Evolutionary conservation across 1,140 invertebrate genomes (phyloP), one percentile per base, ranked within the genome.

Genomic region (Yoshiicerus persimilis): DNA sequence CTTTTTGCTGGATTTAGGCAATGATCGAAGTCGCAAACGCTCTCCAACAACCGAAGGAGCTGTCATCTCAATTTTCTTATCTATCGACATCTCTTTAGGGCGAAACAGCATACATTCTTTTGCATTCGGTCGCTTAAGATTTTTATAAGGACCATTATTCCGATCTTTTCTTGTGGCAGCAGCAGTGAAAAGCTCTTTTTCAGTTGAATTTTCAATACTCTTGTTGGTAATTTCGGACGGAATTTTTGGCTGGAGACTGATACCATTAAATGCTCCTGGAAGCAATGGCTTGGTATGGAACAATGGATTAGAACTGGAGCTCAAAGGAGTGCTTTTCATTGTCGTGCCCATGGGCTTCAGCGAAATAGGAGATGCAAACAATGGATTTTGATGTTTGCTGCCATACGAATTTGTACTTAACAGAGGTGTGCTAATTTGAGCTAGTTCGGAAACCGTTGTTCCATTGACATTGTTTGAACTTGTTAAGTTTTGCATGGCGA

Each of bases 11-110:
- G 34, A 13, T n/a, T 9, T n/a, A 16, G 20, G 5, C 25, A 39
- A 38, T 9, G 23, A 77, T 66, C 32, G 23, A 36, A 77, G 86
- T 84, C 56, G 56, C 23, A 89, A 39, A 20, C 86, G 77, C 27
- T 34, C 20, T 5, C 86, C 88, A 23, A 89, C n/a, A 25, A 41
- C 4, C 2, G 88, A 89, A n/a, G 88, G 70, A 16, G 30, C 30
- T 47, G 34, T 4, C n/a, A 25, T 41, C 16, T 56, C 47, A 11
- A 89, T 38, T 66, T 36, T 77, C 20, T 27, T 34, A 32, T 87
- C 66, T 23, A 86, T 32, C 16, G 25, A n/a, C 30, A 39, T 10
- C n/a, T 84, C 20, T 36, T 20, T 16, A 0, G 75, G 75, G 1
- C 6, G 75, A 38, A 34, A 36, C 6, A 41, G 30, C n/a, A 36